These are phyloP conservation scores for Drosophila koepferae DNA, from an alignment of 2,888 invertebrate genomes.

Conservation along the genomic window DNA sequence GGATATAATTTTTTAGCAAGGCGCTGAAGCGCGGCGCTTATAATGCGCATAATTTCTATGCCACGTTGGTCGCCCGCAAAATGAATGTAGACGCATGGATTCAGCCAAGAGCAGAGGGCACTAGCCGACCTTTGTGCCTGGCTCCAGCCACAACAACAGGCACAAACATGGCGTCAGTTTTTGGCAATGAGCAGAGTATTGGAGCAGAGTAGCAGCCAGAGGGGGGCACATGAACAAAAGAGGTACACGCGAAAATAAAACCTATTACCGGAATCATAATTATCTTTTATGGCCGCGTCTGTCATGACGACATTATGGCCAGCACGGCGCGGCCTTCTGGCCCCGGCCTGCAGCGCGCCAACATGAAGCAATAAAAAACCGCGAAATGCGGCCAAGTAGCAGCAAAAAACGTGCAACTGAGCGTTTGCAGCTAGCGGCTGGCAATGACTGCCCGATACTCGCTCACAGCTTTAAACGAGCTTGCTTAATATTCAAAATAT, in stretches of 20 bases:
- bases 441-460: background rate
- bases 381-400: conserved; percentile 84
- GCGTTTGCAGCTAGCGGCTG: background rate
- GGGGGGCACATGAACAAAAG: conserved; percentile 64
- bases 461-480: background rate
- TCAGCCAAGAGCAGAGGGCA: conserved; percentile 18
- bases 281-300: conserved; percentile 82
- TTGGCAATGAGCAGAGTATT: conserved; percentile 62
- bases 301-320: conserved; percentile 79
- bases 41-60: conserved; percentile 83
- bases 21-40: conserved; percentile 81
- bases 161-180: conserved; percentile 69
- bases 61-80: conserved; percentile 82
- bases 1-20: conserved; percentile 80
- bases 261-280: conserved; percentile 82
- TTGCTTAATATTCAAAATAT: background rate
- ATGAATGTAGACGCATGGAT: conserved; percentile 63
- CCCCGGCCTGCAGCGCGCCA: conserved; percentile 34
- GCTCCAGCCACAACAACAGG: conserved; percentile 51
- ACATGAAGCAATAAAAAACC: conserved; percentile 82
- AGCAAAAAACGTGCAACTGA: conserved; percentile 20
- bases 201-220: background rate
- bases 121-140: conserved; percentile 64
- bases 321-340: conserved; percentile 49
- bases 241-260: conserved; percentile 82